Evolutionary conservation across 2,113 vertebrate genomes (phyloP).

Genomic region (Turdus rufiventris): DNA sequence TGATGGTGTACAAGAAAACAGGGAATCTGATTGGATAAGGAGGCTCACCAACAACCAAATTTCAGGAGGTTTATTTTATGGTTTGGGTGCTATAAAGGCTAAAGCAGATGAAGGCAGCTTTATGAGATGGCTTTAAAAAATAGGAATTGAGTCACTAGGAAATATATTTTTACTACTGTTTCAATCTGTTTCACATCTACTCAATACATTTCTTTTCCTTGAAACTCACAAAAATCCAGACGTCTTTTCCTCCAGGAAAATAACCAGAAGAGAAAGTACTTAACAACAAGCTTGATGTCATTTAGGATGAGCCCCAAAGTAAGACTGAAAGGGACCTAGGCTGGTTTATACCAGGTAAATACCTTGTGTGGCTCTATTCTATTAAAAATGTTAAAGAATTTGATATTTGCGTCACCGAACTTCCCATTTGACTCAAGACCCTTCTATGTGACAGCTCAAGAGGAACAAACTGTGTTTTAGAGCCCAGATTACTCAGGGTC

Average conservation of each 20-base stretch:
- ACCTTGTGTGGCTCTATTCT: neutral
- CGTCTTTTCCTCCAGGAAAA: constrained; percentile 2
- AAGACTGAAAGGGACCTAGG: neutral
- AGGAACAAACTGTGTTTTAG: neutral
- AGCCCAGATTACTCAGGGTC: neutral
- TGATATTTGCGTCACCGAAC: neutral
- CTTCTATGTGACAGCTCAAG: neutral
- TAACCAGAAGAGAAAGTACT: neutral
- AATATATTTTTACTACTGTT: constrained; percentile 44
- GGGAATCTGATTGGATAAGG: neutral
- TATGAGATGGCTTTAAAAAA: constrained; percentile 11
- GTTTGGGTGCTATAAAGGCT: neutral
- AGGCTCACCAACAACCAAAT: neutral
- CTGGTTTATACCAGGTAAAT: neutral
- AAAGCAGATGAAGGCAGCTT: constrained; percentile 32
- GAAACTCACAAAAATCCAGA: neutral
- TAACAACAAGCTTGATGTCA: neutral
- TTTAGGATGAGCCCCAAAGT: neutral
- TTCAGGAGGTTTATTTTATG: constrained; percentile 3
- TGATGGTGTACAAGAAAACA: neutral
- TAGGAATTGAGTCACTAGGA: neutral
- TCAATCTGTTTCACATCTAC: constrained; percentile 33
- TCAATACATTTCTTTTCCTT: constrained; percentile 6
- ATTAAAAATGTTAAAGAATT: neutral
- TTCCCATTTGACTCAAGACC: neutral